phyloP scores from a whole-genome alignment of 2,888 invertebrate species.

The Macroteleia sp. region DNA sequence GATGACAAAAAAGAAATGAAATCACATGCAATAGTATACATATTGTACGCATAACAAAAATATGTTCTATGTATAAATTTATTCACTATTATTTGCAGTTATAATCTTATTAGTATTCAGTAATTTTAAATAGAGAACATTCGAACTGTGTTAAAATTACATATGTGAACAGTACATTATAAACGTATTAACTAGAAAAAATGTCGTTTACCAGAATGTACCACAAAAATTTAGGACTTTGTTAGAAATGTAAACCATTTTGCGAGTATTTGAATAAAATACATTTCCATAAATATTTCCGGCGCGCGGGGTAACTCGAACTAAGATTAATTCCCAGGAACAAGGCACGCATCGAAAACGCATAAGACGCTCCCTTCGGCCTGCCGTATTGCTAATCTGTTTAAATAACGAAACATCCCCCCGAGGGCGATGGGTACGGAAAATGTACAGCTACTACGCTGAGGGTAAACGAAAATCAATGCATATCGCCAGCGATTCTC shows the following conservation, averaged over 20 bases:
- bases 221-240: too few relatives aligned
- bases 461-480: constrained; percentile 83
- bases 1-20: too few relatives aligned
- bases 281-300: constrained; percentile 55
- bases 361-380: constrained; percentile 78
- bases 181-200: too few relatives aligned
- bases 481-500: constrained; percentile 68
- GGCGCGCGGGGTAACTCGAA: constrained; percentile 65
- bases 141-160: too few relatives aligned
- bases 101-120: too few relatives aligned
- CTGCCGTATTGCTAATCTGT: constrained; percentile 82
- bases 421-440: constrained; percentile 69
- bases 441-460: constrained; percentile 64
- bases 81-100: too few relatives aligned
- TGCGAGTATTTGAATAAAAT: constrained; percentile 32
- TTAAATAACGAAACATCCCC: constrained; percentile 83
- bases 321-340: constrained; percentile 78
- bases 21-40: too few relatives aligned
- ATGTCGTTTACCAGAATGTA: too few relatives aligned
- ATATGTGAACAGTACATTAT: too few relatives aligned
- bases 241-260: constrained; percentile 2
- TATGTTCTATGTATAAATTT: too few relatives aligned
- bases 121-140: too few relatives aligned
- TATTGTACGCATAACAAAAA: too few relatives aligned
- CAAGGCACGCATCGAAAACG: constrained; percentile 78